Evolutionary conservation across 2,113 vertebrate genomes (phyloP).

Genomic region (Marmota monax): DNA sequence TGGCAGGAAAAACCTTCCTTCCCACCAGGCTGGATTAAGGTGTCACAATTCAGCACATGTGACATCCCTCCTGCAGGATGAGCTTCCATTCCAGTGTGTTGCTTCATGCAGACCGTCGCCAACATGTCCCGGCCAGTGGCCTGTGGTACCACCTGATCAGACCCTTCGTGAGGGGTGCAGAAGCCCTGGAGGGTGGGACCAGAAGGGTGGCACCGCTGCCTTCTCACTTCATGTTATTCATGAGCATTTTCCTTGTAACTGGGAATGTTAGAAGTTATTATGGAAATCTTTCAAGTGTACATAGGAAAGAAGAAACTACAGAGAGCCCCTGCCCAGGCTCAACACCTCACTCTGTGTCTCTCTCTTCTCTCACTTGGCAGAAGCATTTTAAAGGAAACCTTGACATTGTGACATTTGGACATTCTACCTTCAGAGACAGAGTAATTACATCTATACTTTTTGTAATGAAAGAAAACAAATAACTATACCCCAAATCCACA

Average conservation of each 20-base stretch:
- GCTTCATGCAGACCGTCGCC: neutral
- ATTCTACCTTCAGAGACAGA: neutral
- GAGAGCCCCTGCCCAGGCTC: too few species aligned
- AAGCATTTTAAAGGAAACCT: neutral
- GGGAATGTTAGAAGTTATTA: slow-evolving; percentile 15
- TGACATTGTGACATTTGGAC: neutral
- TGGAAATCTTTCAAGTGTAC: neutral
- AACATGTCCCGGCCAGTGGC: neutral
- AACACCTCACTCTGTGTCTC: too few species aligned
- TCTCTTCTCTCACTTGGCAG: neutral
- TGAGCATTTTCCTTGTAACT: neutral
- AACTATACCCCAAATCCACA: neutral
- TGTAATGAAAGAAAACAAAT: too few species aligned
- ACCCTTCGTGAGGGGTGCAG: neutral
- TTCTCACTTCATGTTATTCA: neutral
- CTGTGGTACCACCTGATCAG: neutral
- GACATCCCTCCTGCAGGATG: neutral
- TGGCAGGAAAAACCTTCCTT: neutral
- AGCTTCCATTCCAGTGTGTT: neutral
- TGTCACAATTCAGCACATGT: neutral
- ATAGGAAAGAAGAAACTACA: neutral
- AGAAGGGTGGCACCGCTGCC: neutral
- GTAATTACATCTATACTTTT: neutral
- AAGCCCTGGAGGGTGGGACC: neutral
- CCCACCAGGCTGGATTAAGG: neutral